phyloP scores from a whole-genome alignment of 1,140 invertebrate species.

The Aphidius gifuensis region DNA sequence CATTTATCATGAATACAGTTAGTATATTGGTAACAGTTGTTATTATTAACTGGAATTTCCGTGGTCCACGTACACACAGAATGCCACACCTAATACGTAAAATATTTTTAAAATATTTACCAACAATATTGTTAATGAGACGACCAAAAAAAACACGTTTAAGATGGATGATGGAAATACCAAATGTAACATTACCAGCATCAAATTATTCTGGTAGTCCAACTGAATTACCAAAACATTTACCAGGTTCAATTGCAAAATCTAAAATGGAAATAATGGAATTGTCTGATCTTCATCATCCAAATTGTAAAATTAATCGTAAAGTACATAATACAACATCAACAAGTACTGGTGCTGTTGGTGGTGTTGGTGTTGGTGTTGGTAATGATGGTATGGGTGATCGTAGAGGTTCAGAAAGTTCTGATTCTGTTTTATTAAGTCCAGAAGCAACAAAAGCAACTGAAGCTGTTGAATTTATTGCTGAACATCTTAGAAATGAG shows the following conservation, averaged over 20 bases:
- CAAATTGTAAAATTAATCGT: slow-evolving; percentile 91
- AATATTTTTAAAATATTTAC: slow-evolving; percentile 91
- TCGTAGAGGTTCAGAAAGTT: slow-evolving; percentile 83
- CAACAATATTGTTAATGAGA: slow-evolving; percentile 83
- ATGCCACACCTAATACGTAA: slow-evolving; percentile 94
- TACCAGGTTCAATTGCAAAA: slow-evolving; percentile 60
- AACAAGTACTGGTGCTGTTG: slow-evolving; percentile 60
- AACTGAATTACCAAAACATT: slow-evolving; percentile 75
- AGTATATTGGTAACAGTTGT: slow-evolving; percentile 98
- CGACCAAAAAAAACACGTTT: slow-evolving; percentile 87
- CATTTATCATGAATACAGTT: slow-evolving; percentile 99
- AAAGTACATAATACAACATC: slow-evolving; percentile 63
- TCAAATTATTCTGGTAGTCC: slow-evolving; percentile 71
- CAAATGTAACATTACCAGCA: slow-evolving; percentile 80
- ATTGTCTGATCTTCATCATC: slow-evolving; percentile 89
- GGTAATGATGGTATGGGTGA: slow-evolving; percentile 58
- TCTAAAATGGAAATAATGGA: slow-evolving; percentile 90
- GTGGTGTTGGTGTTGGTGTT: slow-evolving; percentile 56
- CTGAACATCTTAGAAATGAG: slow-evolving; percentile 94
- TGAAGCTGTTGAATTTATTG: slow-evolving; percentile 96
- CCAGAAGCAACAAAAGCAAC: slow-evolving; percentile 93
- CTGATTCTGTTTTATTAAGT: slow-evolving; percentile 83
- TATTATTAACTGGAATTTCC: slow-evolving; percentile 99
- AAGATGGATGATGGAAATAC: slow-evolving; percentile 97
- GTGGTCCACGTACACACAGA: slow-evolving; percentile 83